A percentile compares a stretch with the other conserved stretches of the same genome.
Conservation (phyloP, 2,797 vertebrate genomes). For the Pipistrellus pipistrellus region DNA sequence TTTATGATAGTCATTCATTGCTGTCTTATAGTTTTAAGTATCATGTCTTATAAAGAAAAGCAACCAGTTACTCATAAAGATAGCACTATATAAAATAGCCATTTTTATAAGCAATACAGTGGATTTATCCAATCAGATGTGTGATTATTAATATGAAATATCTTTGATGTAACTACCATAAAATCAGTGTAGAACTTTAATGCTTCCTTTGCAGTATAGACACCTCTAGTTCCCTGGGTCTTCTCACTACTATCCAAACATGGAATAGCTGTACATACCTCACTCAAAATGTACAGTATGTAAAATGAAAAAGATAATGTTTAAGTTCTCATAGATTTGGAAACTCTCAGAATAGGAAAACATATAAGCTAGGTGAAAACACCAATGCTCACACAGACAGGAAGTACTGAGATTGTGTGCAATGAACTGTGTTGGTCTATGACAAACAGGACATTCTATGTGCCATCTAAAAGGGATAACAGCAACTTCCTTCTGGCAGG, state of each 20-base stretch:
- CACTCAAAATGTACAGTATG: constrained; percentile 30
- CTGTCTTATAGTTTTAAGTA: constrained; percentile 43
- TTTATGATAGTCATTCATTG: constrained; percentile 62
- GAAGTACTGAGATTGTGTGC: neutral
- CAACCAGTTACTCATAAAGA: constrained; percentile 36
- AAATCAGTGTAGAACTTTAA: constrained; percentile 36
- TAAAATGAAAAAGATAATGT: neutral
- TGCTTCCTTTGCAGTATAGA: neutral
- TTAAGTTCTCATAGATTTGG: constrained; percentile 19
- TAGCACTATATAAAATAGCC: constrained; percentile 42
- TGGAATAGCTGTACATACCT: neutral
- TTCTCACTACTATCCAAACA: constrained; percentile 27
- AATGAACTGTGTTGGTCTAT: neutral
- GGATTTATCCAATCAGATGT: constrained; percentile 18
- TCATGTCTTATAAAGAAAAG: constrained; percentile 50
- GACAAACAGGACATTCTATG: neutral
- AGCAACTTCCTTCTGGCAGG: neutral
- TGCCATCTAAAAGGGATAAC: neutral
- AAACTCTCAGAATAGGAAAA: constrained; percentile 23
- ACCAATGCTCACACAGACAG: neutral
- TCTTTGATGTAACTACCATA: constrained; percentile 43
- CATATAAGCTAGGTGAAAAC: neutral
- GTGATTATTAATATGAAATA: constrained; percentile 18
- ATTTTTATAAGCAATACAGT: constrained; percentile 33
- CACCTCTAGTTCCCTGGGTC: neutral